Conservation (phyloP, 2,113 vertebrate species). For the Mesembrinibis cayennensis region DNA sequence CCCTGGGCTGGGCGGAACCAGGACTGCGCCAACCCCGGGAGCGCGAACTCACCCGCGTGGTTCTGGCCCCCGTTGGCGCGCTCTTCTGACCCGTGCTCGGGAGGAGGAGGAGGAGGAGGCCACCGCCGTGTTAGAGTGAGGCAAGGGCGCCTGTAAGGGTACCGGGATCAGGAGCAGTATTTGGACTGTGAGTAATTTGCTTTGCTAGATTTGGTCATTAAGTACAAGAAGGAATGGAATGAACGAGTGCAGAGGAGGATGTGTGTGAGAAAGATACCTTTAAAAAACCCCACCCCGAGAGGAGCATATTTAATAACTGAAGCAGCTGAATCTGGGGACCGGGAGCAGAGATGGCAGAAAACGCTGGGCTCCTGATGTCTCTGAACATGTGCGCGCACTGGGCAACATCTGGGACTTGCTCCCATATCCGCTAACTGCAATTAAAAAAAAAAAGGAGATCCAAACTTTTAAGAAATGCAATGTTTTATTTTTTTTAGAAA, state of each 20-base stretch:
- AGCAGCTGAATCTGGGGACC: not conserved
- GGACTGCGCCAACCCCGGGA: not conserved
- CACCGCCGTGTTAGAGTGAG: too few species aligned
- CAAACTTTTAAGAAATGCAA: not conserved
- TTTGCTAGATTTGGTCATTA: not conserved
- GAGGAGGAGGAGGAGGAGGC: too few species aligned
- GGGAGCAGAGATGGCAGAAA: not conserved
- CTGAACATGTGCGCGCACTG: fast-evolving
- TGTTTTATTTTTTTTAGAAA: not conserved
- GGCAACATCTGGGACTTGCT: not conserved
- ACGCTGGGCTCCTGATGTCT: too few species aligned
- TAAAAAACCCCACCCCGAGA: not conserved
- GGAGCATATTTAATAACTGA: not conserved
- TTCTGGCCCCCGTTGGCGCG: fast-evolving
- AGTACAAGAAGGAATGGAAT: not conserved
- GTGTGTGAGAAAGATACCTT: not conserved
- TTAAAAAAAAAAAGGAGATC: not conserved
- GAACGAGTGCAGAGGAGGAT: not conserved
- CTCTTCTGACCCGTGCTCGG: not conserved
- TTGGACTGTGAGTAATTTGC: not conserved
- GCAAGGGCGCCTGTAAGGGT: fast-evolving
- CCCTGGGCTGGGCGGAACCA: not conserved
- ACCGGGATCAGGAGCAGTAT: not conserved
- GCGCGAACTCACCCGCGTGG: not conserved
- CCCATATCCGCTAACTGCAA: not conserved